phyloP scores from a whole-genome alignment of 35 echinoderm and acorn worm genomes.

The Lytechinus variegatus region DNA sequence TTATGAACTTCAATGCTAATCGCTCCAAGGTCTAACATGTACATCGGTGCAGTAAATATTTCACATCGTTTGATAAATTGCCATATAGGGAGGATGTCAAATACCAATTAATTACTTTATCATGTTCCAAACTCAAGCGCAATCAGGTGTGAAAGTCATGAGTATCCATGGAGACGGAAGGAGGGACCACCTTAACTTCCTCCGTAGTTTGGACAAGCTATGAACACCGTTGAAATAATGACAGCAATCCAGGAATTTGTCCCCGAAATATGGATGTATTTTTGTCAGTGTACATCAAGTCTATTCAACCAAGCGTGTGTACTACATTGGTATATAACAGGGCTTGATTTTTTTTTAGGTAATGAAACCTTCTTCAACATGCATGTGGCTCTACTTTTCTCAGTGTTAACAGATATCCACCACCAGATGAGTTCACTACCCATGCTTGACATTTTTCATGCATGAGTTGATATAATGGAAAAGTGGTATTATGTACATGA shows the following conservation, averaged over 20 bases:
- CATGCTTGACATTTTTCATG: too few species aligned
- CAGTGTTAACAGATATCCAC: too few species aligned
- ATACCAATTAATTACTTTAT: constrained; percentile 22
- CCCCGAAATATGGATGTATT: not conserved
- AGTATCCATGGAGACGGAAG: constrained; percentile 24
- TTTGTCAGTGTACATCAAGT: not conserved
- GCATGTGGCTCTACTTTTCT: too few species aligned
- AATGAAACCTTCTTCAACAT: too few species aligned
- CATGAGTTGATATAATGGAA: too few species aligned
- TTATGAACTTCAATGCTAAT: too few species aligned
- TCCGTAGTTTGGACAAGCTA: not conserved
- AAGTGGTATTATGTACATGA: too few species aligned
- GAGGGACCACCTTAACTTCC: not conserved
- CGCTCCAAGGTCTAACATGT: not conserved
- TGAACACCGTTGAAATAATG: not conserved
- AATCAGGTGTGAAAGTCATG: constrained; percentile 41
- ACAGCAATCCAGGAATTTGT: not conserved
- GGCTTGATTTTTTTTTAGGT: too few species aligned
- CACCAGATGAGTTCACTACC: too few species aligned
- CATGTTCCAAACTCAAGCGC: constrained; percentile 23
- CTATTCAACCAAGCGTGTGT: not conserved
- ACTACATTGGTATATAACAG: not conserved
- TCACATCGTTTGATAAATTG: not conserved
- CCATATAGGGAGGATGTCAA: not conserved
- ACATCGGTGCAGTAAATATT: not conserved